Base-by-base conservation (phyloP, 2,797 vertebrate species). In the Argentina silus region DNA sequence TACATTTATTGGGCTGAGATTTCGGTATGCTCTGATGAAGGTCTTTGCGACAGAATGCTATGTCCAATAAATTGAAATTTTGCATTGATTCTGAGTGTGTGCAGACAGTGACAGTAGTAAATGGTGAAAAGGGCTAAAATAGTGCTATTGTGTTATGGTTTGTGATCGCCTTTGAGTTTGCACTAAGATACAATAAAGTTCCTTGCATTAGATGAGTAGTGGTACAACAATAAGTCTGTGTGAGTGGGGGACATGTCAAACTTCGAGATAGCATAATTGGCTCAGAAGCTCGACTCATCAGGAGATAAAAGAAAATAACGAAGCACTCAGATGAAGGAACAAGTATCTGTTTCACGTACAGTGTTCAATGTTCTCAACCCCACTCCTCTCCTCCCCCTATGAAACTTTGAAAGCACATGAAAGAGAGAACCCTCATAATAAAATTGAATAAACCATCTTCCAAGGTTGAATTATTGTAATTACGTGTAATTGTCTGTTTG, bases 381-480 rank as follows among this genome's bases (percentile, higher is more conserved):
- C 69, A 55, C 56, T 14, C 63, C 2, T 42, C 27, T 50, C 62
- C 57, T 60, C 53, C 15, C 59, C 62, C 53, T 56, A 73, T 63
- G 56, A 63, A 72, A 27, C 51, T 45, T 4, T 72, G 70, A 68
- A 59, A 76, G 71, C 8, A 86, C 82, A 89, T 91, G 89, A 92
- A 90, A 81, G 81, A 81, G 81, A 68, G n/a, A 89, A 87, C 81
- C 69, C 82, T 92, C 89, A 85, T 90, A 90, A 91, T 88, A 90
- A 91, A 93, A 90, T 86, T 79, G 87, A 92, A 92, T 90, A 90
- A 92, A 90, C 88, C 85, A 82, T 90, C 87, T 83, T 89, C 88
- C 89, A 88, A 88, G 88, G 89, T 85, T 90, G 85, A 91, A 91
- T 92, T 87, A 89, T 92, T 89, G 88, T 91, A 93, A 93, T 93